Evolutionary conservation across 1,140 invertebrate genomes (phyloP).

Genomic region (Magallana ariakensis): DNA sequence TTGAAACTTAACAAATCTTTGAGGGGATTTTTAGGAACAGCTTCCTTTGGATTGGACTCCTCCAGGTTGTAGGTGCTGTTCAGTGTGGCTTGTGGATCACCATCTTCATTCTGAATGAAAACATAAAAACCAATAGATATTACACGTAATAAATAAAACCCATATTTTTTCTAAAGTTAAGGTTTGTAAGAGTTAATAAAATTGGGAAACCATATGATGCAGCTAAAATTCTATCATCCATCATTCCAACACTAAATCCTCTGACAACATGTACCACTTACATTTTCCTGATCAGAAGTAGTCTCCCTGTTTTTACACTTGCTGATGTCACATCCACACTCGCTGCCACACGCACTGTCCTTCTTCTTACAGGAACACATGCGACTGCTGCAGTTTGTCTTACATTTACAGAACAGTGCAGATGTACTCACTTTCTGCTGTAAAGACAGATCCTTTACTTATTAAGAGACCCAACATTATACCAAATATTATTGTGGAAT

Average conservation of each 20-base stretch:
- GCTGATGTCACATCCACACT: conserved; percentile 53
- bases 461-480: too few species aligned
- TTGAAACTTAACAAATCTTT: conserved; percentile 24
- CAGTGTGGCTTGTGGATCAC: conserved; percentile 20
- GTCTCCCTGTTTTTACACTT: conserved; percentile 56
- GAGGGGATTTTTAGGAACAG: conserved; percentile 34
- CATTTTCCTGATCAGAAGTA: conserved; percentile 36
- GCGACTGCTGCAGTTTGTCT: conserved; percentile 55
- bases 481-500: too few species aligned
- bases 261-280: not conserved
- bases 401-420: conserved; percentile 57
- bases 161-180: not conserved
- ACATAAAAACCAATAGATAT: not conserved
- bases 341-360: conserved; percentile 42
- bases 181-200: too few species aligned
- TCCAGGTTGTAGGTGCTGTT: conserved; percentile 56
- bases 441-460: not conserved
- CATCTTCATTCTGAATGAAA: conserved; percentile 1
- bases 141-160: not conserved
- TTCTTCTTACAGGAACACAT: conserved; percentile 59
- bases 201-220: too few species aligned
- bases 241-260: too few species aligned
- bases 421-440: conserved; percentile 35
- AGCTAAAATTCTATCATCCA: too few species aligned
- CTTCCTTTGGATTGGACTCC: conserved; percentile 18